phyloP scores from a whole-genome alignment of 2,888 invertebrate genomes.

The Himalopsyche japonica region DNA sequence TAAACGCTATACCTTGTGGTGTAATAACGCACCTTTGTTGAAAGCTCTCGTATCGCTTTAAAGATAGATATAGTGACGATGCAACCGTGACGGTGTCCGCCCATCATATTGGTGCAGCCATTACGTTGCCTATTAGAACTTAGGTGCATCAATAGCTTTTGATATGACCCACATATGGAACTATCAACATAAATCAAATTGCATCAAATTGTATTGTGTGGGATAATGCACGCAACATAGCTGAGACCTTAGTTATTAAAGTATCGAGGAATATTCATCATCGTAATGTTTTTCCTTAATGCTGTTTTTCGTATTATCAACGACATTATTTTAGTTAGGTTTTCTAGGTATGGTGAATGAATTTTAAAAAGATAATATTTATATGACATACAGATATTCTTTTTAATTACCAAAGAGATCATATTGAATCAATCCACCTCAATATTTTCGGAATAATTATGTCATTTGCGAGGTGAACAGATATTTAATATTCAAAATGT shows the following conservation, averaged over 20 bases:
- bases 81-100: constrained; percentile 16
- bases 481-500: too few species aligned
- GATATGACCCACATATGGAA: background rate
- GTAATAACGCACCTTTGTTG: background rate
- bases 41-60: background rate
- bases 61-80: background rate
- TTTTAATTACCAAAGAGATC: too few species aligned
- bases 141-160: background rate
- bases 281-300: too few species aligned
- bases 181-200: background rate
- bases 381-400: too few species aligned
- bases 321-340: too few species aligned
- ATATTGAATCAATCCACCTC: too few species aligned
- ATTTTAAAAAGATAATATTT: too few species aligned
- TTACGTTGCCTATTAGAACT: background rate
- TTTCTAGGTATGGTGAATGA: too few species aligned
- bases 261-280: background rate
- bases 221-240: background rate
- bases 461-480: too few species aligned
- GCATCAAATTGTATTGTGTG: background rate
- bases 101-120: constrained; percentile 11
- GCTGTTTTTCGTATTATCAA: too few species aligned
- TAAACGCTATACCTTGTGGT: background rate
- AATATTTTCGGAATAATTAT: too few species aligned
- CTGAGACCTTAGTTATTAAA: background rate